These are phyloP conservation scores for Petrolisthes manimaculis DNA, from an alignment of 2,888 invertebrate genomes.

Conservation along the genomic window DNA sequence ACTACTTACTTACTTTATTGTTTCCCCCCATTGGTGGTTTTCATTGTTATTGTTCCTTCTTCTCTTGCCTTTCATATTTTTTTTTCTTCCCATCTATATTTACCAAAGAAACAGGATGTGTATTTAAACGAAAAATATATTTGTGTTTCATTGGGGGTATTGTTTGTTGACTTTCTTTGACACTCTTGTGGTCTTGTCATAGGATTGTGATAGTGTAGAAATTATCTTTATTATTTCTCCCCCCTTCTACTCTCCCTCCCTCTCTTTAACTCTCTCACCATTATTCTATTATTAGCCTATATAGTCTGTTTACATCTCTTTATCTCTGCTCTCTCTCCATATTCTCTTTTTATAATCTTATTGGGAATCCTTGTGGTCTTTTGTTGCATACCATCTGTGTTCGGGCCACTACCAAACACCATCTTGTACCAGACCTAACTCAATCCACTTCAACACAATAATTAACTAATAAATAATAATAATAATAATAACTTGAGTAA, in stretches of 20 bases:
- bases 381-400: slow-evolving; percentile 31
- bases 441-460: too few species aligned
- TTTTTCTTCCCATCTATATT: background rate
- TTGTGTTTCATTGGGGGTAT: background rate
- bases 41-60: too few species aligned
- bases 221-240: background rate
- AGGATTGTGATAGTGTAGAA: background rate
- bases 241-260: background rate
- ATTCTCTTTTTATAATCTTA: background rate
- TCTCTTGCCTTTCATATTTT: background rate
- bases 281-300: too few species aligned
- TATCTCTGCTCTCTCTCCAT: too few species aligned
- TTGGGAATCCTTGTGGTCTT: slow-evolving; percentile 37
- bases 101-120: background rate
- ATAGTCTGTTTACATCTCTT: too few species aligned
- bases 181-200: background rate
- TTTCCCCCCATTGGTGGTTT: background rate
- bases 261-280: background rate
- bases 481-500: too few species aligned
- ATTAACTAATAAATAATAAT: too few species aligned
- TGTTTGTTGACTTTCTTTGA: background rate
- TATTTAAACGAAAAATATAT: background rate
- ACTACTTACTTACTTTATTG: background rate
- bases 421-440: background rate
- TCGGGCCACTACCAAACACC: slow-evolving; percentile 55